Evolutionary conservation across 2,113 vertebrate species (phyloP).

Genomic region (Sminthopsis crassicaudata): DNA sequence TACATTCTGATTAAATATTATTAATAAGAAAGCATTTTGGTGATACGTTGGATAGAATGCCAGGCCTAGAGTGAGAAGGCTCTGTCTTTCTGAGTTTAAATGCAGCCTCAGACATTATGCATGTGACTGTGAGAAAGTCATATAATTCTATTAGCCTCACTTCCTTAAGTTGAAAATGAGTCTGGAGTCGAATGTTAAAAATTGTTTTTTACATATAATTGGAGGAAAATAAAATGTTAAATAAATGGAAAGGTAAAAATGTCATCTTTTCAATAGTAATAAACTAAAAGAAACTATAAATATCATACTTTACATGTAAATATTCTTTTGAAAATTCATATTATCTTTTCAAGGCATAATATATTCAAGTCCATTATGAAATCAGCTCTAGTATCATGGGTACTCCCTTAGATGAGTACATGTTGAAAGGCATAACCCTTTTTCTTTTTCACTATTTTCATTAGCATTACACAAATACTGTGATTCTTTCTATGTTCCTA

Average conservation of each 20-base stretch:
- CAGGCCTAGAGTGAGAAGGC: no score
- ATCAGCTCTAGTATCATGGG: not conserved
- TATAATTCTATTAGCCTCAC: not conserved
- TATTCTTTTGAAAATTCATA: not conserved
- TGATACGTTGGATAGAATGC: no score
- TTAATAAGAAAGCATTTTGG: no score
- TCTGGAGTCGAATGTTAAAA: not conserved
- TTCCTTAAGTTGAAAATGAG: not conserved
- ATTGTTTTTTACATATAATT: not conserved
- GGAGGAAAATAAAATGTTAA: not conserved
- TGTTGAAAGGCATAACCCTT: slow-evolving; percentile 7
- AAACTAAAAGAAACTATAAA: not conserved
- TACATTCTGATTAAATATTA: not conserved
- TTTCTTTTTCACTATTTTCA: not conserved
- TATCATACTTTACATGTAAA: not conserved
- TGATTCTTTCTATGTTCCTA: not conserved
- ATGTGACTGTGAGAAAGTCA: no score
- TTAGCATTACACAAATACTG: not conserved
- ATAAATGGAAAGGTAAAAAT: not conserved
- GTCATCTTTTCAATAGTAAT: not conserved
- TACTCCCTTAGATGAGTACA: not conserved
- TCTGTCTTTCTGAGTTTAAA: no score
- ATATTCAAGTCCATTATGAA: not conserved
- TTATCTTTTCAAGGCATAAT: not conserved
- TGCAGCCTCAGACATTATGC: no score